Percentiles rank a stretch among this genome's conserved stretches.
These are phyloP conservation scores for Drosophila triauraria DNA, from an alignment of 1,140 invertebrate species.

Conservation along the genomic window DNA sequence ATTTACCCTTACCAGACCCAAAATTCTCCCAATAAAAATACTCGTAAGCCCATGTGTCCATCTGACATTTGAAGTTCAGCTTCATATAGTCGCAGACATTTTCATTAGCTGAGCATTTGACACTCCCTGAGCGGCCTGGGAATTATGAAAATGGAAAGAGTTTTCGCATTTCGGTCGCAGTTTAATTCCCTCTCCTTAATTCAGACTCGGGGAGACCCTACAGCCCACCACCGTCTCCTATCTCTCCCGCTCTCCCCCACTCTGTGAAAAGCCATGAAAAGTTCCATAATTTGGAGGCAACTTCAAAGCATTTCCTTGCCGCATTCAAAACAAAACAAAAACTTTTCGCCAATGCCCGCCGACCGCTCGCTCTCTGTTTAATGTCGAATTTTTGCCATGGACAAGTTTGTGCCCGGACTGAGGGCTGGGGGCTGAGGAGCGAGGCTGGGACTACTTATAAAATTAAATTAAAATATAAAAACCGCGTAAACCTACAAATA, in stretches of 20 bases:
- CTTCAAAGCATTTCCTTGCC: conserved; percentile 70
- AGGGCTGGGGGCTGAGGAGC: neutral
- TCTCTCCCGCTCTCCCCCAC: neutral
- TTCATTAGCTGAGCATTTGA: conserved; percentile 11
- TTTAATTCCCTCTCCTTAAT: conserved; percentile 24
- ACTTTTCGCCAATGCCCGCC: conserved; percentile 47
- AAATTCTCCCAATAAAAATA: neutral
- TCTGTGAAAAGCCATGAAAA: conserved; percentile 43
- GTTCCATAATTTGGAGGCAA: conserved; percentile 59
- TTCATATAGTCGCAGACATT: conserved; percentile 18
- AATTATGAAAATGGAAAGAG: conserved; percentile 34
- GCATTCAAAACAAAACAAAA: conserved; percentile 53
- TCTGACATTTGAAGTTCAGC: neutral
- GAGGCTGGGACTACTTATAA: conserved; percentile 64
- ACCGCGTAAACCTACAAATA: conserved; percentile 78
- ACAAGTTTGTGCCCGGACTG: conserved; percentile 47
- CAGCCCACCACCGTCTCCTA: neutral
- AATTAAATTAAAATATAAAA: conserved; percentile 84
- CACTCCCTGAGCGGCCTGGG: conserved; percentile 1
- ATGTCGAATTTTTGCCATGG: conserved; percentile 72
- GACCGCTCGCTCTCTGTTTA: conserved; percentile 56
- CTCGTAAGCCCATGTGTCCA: neutral
- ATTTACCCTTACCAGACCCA: neutral
- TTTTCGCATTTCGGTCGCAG: conserved; percentile 33
- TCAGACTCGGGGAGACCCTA: neutral